These are phyloP conservation scores for Pangasius macronema DNA, from an alignment of 2,797 vertebrate species.

Conservation along the genomic window DNA sequence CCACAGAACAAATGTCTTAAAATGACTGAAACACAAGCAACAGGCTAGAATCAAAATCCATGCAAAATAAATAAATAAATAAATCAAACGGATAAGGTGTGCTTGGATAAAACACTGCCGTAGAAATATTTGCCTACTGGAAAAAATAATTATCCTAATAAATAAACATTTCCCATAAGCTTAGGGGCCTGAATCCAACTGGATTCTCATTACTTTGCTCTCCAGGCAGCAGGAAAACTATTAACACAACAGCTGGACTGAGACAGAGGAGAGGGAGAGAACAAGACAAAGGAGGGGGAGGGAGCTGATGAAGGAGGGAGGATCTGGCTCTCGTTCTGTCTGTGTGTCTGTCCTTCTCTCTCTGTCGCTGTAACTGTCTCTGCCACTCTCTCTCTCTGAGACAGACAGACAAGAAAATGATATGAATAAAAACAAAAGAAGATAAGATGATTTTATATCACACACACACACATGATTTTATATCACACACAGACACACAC, in stretches of 20 bases:
- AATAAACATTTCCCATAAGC: slow-evolving; percentile 49
- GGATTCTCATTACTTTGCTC: slow-evolving; percentile 54
- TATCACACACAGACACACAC: too few species aligned
- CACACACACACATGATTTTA: too few species aligned
- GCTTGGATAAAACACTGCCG: not conserved
- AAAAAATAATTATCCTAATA: slow-evolving; percentile 44
- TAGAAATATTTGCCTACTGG: slow-evolving; percentile 16
- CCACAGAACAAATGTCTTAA: not conserved
- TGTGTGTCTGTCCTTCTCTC: too few species aligned
- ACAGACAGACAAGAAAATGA: too few species aligned
- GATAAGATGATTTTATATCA: too few species aligned
- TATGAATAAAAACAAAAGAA: too few species aligned
- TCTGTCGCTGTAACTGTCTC: too few species aligned
- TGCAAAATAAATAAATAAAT: not conserved
- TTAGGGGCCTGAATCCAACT: slow-evolving; percentile 41
- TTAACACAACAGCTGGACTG: slow-evolving; percentile 60
- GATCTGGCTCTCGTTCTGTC: too few species aligned
- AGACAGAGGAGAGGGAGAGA: slow-evolving; percentile 17
- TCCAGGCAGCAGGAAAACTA: slow-evolving; percentile 54
- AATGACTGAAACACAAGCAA: not conserved
- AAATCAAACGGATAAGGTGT: not conserved
- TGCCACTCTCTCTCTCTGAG: too few species aligned
- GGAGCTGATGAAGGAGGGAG: not conserved
- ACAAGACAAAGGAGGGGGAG: not conserved
- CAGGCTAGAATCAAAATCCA: not conserved